phyloP scores from a whole-genome alignment of 2,113 vertebrate species.

The Melanocharis versteri region DNA sequence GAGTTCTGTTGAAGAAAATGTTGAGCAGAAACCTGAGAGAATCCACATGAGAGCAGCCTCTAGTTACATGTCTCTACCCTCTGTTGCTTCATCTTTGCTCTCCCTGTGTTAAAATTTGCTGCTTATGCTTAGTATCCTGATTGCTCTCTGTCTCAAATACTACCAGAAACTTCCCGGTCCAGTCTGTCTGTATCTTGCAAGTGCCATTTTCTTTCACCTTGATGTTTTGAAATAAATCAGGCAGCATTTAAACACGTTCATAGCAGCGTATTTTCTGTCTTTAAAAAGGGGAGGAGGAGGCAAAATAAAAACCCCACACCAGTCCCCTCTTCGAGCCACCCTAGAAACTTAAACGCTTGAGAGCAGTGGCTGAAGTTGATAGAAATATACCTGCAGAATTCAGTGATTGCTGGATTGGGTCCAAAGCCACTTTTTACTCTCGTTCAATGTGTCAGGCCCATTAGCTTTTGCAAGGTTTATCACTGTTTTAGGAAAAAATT shows the following conservation, averaged over 20 bases:
- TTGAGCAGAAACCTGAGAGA: background rate
- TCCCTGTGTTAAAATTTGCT: background rate
- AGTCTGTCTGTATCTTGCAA: background rate
- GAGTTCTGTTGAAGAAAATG: background rate
- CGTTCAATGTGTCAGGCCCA: background rate
- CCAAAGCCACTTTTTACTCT: background rate
- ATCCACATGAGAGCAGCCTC: background rate
- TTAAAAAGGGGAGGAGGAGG: fast-evolving
- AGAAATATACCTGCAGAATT: background rate
- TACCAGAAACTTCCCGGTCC: background rate
- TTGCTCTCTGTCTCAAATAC: background rate
- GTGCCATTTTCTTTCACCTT: background rate
- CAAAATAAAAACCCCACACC: background rate
- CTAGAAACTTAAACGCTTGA: background rate
- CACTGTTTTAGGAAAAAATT: background rate
- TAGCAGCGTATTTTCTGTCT: background rate
- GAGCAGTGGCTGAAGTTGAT: background rate
- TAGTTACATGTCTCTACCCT: background rate
- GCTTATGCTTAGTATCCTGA: background rate
- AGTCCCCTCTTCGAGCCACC: background rate
- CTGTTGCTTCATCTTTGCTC: background rate
- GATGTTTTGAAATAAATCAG: background rate
- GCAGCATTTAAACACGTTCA: background rate
- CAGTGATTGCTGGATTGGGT: background rate
- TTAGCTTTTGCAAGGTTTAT: background rate